These are phyloP conservation scores for Cyclophora punctaria DNA, from an alignment of 2,888 invertebrate genomes.

Conservation along the genomic window DNA sequence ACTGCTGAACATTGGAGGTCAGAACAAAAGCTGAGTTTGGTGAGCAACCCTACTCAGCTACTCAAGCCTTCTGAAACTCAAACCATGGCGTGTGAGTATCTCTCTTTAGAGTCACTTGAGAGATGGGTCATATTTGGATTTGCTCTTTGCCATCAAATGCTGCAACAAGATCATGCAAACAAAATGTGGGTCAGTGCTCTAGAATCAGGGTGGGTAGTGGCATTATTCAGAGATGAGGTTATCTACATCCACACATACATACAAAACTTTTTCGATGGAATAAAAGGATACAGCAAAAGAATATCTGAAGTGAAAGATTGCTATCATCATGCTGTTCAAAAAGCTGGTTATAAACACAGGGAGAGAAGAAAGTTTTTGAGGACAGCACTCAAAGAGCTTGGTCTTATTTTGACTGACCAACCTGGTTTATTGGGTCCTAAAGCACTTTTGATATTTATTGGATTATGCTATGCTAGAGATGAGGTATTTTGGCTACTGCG, in stretches of 20 bases:
- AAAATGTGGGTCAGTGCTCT: conserved; percentile 94
- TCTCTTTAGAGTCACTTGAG: conserved; percentile 96
- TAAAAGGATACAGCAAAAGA: conserved; percentile 95
- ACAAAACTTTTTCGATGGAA: conserved; percentile 92
- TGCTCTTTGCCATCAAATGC: conserved; percentile 90
- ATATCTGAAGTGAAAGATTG: conserved; percentile 97
- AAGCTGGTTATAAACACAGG: conserved; percentile 92
- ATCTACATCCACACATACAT: conserved; percentile 96
- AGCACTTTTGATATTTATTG: conserved; percentile 96
- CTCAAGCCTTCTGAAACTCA: conserved; percentile 96
- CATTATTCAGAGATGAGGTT: conserved; percentile 97
- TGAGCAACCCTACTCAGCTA: conserved; percentile 95
- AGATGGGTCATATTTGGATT: conserved; percentile 98
- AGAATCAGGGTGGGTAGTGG: conserved; percentile 95
- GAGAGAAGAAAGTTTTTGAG: conserved; percentile 97
- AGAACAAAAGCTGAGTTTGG: conserved; percentile 93
- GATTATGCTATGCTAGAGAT: conserved; percentile 94
- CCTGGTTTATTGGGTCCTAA: conserved; percentile 98
- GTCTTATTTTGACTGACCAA: conserved; percentile 96
- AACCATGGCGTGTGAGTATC: conserved; percentile 97
- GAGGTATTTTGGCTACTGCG: conserved; percentile 97
- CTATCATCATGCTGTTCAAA: conserved; percentile 91
- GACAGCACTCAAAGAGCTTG: conserved; percentile 95
- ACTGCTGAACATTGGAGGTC: conserved; percentile 96
- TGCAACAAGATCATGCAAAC: conserved; percentile 88